phyloP scores from a whole-genome alignment of 2,888 invertebrate genomes.

The Cistogaster globosa region DNA sequence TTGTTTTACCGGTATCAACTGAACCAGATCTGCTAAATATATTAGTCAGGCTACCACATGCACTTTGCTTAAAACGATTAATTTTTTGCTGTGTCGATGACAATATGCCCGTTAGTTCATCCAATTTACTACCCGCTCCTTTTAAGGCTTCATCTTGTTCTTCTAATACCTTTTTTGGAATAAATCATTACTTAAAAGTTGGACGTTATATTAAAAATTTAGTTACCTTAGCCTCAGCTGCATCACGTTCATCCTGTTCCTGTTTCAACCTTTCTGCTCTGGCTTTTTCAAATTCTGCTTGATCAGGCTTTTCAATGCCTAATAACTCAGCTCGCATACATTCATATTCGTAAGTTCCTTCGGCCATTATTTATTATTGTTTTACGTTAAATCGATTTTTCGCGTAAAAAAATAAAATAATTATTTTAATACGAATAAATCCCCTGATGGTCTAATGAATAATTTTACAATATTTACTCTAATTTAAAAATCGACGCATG shows the following conservation, averaged over 20 bases:
- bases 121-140: constrained; percentile 88
- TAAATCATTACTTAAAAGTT: neutral
- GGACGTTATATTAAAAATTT: neutral
- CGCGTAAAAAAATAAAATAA: constrained; percentile 18
- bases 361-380: constrained; percentile 76
- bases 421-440: constrained; percentile 44
- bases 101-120: constrained; percentile 91
- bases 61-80: constrained; percentile 89
- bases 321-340: constrained; percentile 91
- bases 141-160: constrained; percentile 86
- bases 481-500: constrained; percentile 59
- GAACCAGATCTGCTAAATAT: constrained; percentile 85
- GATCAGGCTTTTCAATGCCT: constrained; percentile 87
- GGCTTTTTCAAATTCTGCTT: constrained; percentile 87
- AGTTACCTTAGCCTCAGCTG: constrained; percentile 83
- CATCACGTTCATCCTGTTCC: constrained; percentile 83
- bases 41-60: constrained; percentile 89
- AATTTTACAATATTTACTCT: constrained; percentile 49
- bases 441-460: constrained; percentile 49
- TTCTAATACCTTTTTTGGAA: constrained; percentile 85
- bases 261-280: constrained; percentile 82
- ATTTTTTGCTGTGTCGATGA: constrained; percentile 93
- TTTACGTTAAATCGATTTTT: constrained; percentile 57
- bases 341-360: constrained; percentile 89
- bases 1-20: constrained; percentile 78